Evolutionary conservation across 2,797 vertebrate species (phyloP).

Genomic region (Chloroceryle amazona): DNA sequence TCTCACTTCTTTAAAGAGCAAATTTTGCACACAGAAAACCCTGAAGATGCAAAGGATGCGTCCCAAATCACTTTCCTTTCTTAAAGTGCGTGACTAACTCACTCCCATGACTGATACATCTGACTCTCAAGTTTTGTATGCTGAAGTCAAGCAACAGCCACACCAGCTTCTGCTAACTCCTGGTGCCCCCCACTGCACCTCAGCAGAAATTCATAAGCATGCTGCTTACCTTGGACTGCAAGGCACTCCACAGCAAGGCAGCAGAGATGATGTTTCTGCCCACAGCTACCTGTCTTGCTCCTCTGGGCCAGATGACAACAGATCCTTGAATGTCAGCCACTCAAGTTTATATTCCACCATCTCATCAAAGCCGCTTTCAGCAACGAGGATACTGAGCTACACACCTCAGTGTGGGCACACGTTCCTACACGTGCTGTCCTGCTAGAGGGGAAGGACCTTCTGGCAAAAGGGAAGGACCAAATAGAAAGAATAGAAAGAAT

Average conservation of each 20-base stretch:
- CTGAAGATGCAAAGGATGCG: not conserved
- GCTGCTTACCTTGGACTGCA: not conserved
- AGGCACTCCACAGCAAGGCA: not conserved
- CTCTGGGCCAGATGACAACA: not conserved
- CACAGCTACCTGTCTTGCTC: not conserved
- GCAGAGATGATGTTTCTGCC: not conserved
- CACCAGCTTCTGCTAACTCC: not conserved
- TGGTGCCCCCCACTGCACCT: conserved; percentile 3
- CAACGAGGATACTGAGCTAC: not conserved
- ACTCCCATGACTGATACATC: not conserved
- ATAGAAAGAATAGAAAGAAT: not conserved
- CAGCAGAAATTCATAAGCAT: conserved; percentile 14
- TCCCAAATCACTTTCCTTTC: not conserved
- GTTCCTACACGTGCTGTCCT: not conserved
- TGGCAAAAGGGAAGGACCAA: not conserved
- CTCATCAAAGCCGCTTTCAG: not conserved
- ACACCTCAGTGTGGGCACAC: not conserved
- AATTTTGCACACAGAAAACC: not conserved
- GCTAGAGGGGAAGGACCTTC: not conserved
- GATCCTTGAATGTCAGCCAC: not conserved
- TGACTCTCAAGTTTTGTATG: not conserved
- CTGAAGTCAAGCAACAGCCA: not conserved
- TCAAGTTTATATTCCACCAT: not conserved
- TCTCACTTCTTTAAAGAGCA: not conserved
- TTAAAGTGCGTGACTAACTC: conserved; percentile 21